Base-by-base conservation (phyloP, 1,140 invertebrate species). In the Temnothorax curvispinosus region DNA sequence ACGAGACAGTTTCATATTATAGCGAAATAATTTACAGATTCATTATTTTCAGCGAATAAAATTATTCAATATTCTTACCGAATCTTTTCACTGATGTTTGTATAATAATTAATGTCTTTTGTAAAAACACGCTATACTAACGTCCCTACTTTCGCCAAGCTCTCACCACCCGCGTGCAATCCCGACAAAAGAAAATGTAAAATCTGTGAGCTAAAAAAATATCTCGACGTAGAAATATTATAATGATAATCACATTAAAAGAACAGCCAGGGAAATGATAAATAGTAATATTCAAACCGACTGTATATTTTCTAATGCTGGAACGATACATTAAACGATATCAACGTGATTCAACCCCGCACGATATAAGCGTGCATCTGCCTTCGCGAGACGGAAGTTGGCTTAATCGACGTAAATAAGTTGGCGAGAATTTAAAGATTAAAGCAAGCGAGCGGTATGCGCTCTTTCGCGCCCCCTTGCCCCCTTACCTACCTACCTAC, bases 381-480 rank as follows among this genome's bases (percentile, higher is more conserved):
- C 8, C 18, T 3, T 18, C 44, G 13, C 38, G 56, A n/a, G 13
- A 8, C 13, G 21, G 32, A 41, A 41, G 54, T 74, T 38, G 21
- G 80, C 52, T 44, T 72, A 72, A 72, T 74, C 80, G 80, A 21
- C 52, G 67, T 54, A 58, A 82, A 82, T 74, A 82, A 82, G 67
- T 74, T 82, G 52, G 80, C 44, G 80, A 84, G 56, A 67, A 80
- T 85, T 86, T 87, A 65, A 86, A 85, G 81, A 89, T 86, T 88
- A 75, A 88, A 74, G 72, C 50, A 27, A n/a, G 9, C 65, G 32
- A 35, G 21, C 77, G 35, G n/a, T 67, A 11, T 47, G 64, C 47
- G 50, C 38, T 9, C 74, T 21, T 41, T 44, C 56, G n/a, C 56
- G 27, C 27, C 27, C 27, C 27, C 27, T 27, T 27, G 1, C 27